Evolutionary conservation across 2,888 invertebrate species (phyloP), one percentile per base, ranked within the genome.

Genomic region (Lasioglossum malachurum): DNA sequence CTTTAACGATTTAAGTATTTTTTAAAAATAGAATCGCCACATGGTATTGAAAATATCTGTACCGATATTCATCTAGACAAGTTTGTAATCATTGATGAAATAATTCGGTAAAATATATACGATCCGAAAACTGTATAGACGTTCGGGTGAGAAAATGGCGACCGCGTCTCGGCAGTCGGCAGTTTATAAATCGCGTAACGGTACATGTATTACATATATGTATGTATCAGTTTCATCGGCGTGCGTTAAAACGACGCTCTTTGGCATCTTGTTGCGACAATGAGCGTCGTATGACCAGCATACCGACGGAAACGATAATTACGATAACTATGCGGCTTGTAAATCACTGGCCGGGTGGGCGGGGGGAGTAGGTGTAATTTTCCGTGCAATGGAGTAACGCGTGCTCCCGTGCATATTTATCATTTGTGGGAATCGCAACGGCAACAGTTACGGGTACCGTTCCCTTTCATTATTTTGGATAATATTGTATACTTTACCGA

Each of bases 331-430:
- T 78, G 46, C 49, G 72, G 78, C 86, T 84, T 87, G 84, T 90
- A 89, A 91, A 89, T 80, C 88, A 87, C 86, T 87, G 75, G 84
- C 88, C 82, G 64, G 4, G 86, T 71, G 87, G 75, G 84, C 88
- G 81, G 64, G 4, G 86, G 73, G 87, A 84, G 86, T 85, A 84
- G 84, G 83, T 84, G 86, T 88, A 90, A 92, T 92, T 90, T 90
- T 1, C 4, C 16, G 46, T 46, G 91, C 89, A 88, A 87, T 90
- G 87, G 86, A 85, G 89, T 88, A 41, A 60, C 73, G 78, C 69
- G 82, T 46, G 41, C 71, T 41, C 27, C 19, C n/a, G n/a, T 23
- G 64, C 27, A 49, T 73, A 41, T 67, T n/a, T 2, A 31, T 0
- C 44, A 38, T 23, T 31, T 8, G 38, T 64, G 14, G n/a, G 46